A percentile compares a stretch with the other conserved stretches of the same genome.
These are phyloP conservation scores for Falco cherrug DNA, from an alignment of 2,797 vertebrate genomes.

Conservation along the genomic window DNA sequence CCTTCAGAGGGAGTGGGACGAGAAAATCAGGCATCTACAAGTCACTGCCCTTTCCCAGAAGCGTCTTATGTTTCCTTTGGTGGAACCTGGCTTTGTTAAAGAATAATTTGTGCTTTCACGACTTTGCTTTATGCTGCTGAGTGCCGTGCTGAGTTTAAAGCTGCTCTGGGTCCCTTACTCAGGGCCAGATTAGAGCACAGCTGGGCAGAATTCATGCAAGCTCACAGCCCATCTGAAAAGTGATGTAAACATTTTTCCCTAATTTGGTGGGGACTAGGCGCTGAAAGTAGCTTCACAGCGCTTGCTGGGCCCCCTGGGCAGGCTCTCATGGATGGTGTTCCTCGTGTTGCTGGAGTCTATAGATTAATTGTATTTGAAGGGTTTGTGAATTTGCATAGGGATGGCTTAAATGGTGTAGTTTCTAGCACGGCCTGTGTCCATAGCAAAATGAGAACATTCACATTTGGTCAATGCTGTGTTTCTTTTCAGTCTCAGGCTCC, in stretches of 20 bases:
- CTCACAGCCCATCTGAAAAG: background rate
- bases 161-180: background rate
- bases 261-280: rapidly evolving
- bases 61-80: background rate
- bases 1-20: background rate
- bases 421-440: rapidly evolving
- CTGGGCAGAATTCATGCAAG: background rate
- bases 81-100: rapidly evolving
- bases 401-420: too few species aligned
- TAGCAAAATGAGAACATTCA: background rate
- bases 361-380: background rate
- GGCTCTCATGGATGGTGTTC: background rate
- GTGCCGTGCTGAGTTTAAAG: background rate
- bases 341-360: background rate
- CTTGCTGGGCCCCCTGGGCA: background rate
- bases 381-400: background rate
- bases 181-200: background rate
- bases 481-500: constrained; percentile 72
- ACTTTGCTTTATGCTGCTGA: background rate
- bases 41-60: background rate
- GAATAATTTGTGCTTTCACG: background rate
- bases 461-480: background rate
- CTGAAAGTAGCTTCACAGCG: background rate
- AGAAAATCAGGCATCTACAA: background rate
- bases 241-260: background rate